Conservation (phyloP, 2,797 vertebrate genomes). For the Enteromius fasciolatus region DNA sequence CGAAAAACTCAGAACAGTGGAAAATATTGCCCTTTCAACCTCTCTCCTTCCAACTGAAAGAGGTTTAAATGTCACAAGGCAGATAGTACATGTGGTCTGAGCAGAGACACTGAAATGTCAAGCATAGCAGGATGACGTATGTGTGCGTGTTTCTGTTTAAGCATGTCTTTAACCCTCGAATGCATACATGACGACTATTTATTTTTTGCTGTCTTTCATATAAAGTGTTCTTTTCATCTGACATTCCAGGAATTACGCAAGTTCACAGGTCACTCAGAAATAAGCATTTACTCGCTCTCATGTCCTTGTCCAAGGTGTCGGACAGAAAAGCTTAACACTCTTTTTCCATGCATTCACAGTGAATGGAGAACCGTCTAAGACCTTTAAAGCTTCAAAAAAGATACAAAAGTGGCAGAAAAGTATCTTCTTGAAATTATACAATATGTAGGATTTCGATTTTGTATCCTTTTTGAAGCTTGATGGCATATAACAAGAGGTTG, state of each 20-base stretch:
- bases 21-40: slow-evolving; percentile 39
- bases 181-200: background rate
- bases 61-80: slow-evolving; percentile 74
- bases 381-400: background rate
- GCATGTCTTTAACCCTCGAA: slow-evolving; percentile 19
- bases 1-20: slow-evolving; percentile 34
- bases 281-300: background rate
- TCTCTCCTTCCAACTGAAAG: slow-evolving; percentile 35
- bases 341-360: background rate
- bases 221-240: background rate
- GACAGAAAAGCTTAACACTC: background rate
- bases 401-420: background rate
- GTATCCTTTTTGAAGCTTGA: background rate
- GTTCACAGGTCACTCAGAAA: background rate
- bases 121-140: slow-evolving; percentile 66
- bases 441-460: background rate
- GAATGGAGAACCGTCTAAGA: background rate
- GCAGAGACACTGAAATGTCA: slow-evolving; percentile 73
- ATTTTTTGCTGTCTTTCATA: background rate
- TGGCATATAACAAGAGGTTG: background rate
- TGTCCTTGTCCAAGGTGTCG: too few species aligned
- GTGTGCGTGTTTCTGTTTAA: slow-evolving; percentile 1
- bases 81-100: slow-evolving; percentile 67
- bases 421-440: background rate
- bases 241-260: background rate